A percentile compares a stretch with the other conserved stretches of the same genome.
phyloP scores from a whole-genome alignment of 2,888 invertebrate genomes.

The Scaptomyza caliginosa region DNA sequence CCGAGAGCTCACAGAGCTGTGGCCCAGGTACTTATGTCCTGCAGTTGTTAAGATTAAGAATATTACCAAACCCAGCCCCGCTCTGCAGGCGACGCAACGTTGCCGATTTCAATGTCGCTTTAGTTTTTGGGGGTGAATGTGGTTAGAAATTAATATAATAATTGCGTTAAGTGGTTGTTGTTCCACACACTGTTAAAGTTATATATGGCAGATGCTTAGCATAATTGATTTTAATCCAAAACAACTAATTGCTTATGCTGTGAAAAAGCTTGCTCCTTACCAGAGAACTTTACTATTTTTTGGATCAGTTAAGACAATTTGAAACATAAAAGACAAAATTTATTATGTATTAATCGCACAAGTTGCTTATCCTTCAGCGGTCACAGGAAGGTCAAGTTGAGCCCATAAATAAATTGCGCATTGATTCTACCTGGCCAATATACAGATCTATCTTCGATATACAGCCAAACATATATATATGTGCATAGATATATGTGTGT shows the following conservation, averaged over 20 bases:
- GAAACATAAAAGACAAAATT: too few species aligned
- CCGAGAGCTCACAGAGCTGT: constrained; percentile 26
- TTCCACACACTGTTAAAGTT: constrained; percentile 12
- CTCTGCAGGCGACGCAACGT: not conserved
- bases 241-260: constrained; percentile 1
- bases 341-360: not conserved
- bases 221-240: constrained; percentile 1
- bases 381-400: constrained; percentile 60
- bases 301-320: too few species aligned
- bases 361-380: constrained; percentile 31
- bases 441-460: constrained; percentile 58
- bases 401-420: constrained; percentile 63
- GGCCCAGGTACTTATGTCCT: constrained; percentile 49
- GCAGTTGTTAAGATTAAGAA: constrained; percentile 58
- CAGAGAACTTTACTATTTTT: too few species aligned
- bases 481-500: constrained; percentile 38
- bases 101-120: constrained; percentile 26
- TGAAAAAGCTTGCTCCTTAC: not conserved
- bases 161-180: constrained; percentile 66
- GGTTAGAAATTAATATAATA: constrained; percentile 70
- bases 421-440: constrained; percentile 69
- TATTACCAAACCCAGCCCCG: constrained; percentile 20
- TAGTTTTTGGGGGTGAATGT: constrained; percentile 29
- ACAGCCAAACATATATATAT: not conserved
- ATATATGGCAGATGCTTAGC: constrained; percentile 26